Base-by-base conservation (phyloP, 1,140 invertebrate species). In the Magallana angulata region DNA sequence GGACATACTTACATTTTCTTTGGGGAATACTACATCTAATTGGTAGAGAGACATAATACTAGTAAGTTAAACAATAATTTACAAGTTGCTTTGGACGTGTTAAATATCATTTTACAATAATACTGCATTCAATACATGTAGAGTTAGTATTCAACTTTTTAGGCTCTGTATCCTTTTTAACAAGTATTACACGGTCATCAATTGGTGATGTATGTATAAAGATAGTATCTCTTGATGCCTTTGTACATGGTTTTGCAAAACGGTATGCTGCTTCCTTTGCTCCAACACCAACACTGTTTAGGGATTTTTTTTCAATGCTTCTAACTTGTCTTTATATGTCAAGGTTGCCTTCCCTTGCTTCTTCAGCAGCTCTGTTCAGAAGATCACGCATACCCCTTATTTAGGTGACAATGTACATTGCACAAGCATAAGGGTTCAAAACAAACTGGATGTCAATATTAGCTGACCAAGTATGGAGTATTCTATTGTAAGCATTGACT, bases 121-220 rank as follows among this genome's bases (percentile, higher is more conserved):
- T 24, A 24, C 24, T 24, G 24, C 24, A 24, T 24, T 24, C 24
- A 24, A 24, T 83, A 24, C 83, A 80, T 64, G 80, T 83, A 14
- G 86, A 87, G 9, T 82, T n/a, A 14, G 58, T 14, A 87, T 18
- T 57, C 62, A 24, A 24, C 24, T 24, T 18, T 57, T 82, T 58
- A 18, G 83, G n/a, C 24, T 56, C 30, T 56, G 58, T 12, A 57
- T 82, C 16, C 12, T 24, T 12, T 57, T 87, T 87, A 4, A 87
- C 11, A 9, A 87, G 24, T 18, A 82, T 76, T 36, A 64, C 56
- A 11, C 86, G 48, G 30, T 82, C 36, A 48, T 87, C 81, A 16
- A 68, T 83, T 3, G 84, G 85, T 59, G 68, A 59, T 7, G 89
- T 91, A 76, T 91, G 90, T 16, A 91, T 85, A 71, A 91, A 91